A percentile compares a stretch with the other conserved stretches of the same genome.
Evolutionary conservation across 2,888 invertebrate genomes (phyloP).

Genomic region (Stenchaetothrips biformis): DNA sequence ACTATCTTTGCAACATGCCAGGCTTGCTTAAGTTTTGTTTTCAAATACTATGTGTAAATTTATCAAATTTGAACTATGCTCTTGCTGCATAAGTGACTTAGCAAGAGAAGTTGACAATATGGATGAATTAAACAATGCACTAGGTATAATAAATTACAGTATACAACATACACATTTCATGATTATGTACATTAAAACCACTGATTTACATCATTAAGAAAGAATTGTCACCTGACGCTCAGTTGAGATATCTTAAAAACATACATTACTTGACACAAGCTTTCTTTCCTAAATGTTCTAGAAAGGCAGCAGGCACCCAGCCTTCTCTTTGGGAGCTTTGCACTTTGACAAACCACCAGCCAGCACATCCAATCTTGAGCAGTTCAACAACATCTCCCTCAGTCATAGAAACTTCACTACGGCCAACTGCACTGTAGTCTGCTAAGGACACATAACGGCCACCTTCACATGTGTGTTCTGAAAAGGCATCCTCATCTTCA

Average conservation of each 20-base stretch:
- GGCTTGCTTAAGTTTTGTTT: no score
- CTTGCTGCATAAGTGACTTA: no score
- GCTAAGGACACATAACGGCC: constrained; percentile 82
- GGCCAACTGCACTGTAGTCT: constrained; percentile 88
- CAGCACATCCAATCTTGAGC: constrained; percentile 87
- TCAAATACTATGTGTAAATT: no score
- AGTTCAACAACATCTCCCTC: constrained; percentile 88
- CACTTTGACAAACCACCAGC: constrained; percentile 87
- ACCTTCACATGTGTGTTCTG: constrained; percentile 62
- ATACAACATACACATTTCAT: no score
- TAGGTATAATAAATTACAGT: no score
- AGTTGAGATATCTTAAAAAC: background rate
- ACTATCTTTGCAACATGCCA: background rate
- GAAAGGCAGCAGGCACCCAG: constrained; percentile 91
- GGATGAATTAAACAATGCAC: no score
- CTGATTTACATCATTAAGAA: no score
- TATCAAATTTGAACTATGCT: no score
- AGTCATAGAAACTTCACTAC: constrained; percentile 81
- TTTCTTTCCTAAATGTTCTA: constrained; percentile 64
- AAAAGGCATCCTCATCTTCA: constrained; percentile 72
- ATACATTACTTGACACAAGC: background rate
- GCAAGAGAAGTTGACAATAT: no score
- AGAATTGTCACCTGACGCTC: background rate
- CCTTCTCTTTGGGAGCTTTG: constrained; percentile 69
- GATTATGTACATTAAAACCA: no score